A percentile compares a stretch with the other conserved stretches of the same genome.
These are phyloP conservation scores for Trogon melanurus DNA, from an alignment of 2,113 vertebrate genomes.

Conservation along the genomic window DNA sequence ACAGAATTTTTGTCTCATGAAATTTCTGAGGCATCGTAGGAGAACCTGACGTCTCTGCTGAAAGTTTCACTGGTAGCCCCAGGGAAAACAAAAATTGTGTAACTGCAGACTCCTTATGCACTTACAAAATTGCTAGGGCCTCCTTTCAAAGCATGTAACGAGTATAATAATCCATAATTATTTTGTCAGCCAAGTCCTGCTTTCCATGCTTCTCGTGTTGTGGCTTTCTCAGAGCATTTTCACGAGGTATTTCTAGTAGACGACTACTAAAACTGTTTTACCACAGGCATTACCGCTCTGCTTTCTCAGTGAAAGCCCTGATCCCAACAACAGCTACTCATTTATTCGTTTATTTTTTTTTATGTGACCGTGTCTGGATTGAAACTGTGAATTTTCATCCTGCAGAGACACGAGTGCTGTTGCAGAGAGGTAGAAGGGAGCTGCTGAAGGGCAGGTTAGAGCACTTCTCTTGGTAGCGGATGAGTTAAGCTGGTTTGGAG, in stretches of 20 bases:
- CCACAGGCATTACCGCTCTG: not conserved
- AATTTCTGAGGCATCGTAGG: not conserved
- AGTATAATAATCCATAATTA: not conserved
- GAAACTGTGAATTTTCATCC: not conserved
- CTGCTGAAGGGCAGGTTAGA: not conserved
- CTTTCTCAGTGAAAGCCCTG: fast-evolving
- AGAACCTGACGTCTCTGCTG: not conserved
- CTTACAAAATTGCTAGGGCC: not conserved
- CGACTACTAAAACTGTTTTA: not conserved
- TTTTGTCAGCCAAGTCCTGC: not conserved
- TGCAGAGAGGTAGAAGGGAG: not conserved
- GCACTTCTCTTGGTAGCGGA: not conserved
- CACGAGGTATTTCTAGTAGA: not conserved
- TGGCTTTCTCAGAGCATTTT: not conserved
- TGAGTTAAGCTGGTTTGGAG: not conserved
- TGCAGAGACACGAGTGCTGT: not conserved
- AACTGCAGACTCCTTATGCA: not conserved
- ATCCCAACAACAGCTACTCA: not conserved
- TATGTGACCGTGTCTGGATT: not conserved
- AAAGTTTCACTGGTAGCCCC: not conserved
- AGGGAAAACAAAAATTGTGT: not conserved
- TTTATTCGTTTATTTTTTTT: not conserved
- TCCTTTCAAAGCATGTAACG: not conserved
- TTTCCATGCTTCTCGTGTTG: not conserved
- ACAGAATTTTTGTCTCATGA: not conserved